Evolutionary conservation across 2,888 invertebrate genomes (phyloP).

Genomic region (Anorthoa munda): DNA sequence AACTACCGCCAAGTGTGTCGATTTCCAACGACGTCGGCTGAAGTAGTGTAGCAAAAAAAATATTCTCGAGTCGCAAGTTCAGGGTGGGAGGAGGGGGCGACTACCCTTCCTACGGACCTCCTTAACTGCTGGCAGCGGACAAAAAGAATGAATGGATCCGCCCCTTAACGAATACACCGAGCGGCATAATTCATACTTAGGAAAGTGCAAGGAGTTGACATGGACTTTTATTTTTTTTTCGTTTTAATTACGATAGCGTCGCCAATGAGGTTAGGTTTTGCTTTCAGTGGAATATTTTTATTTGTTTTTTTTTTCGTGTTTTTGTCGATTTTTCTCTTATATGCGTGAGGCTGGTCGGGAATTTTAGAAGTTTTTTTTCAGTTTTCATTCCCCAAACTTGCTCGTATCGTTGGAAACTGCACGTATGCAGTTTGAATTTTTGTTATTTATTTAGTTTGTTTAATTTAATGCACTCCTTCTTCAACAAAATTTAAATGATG

Average conservation of each 20-base stretch:
- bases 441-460: conserved; percentile 29
- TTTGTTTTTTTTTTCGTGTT: conserved; percentile 44
- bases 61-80: conserved; percentile 89
- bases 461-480: conserved; percentile 9
- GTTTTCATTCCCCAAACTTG: conserved; percentile 45
- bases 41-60: conserved; percentile 88
- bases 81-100: conserved; percentile 76
- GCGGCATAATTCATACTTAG: conserved; percentile 91
- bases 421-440: conserved; percentile 42
- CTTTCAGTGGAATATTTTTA: conserved; percentile 57
- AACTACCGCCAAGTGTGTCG: conserved; percentile 90
- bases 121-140: conserved; percentile 89
- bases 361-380: conserved; percentile 41
- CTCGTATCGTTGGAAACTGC: conserved; percentile 47
- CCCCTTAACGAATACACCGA: conserved; percentile 91
- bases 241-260: conserved; percentile 76
- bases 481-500: conserved; percentile 14
- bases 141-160: conserved; percentile 91
- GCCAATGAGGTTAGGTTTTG: conserved; percentile 71
- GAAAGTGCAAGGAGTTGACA: conserved; percentile 90
- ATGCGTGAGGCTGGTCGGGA: conserved; percentile 53
- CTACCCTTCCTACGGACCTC: conserved; percentile 84
- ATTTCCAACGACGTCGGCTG: conserved; percentile 85
- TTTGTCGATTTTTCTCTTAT: conserved; percentile 42
- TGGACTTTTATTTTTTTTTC: conserved; percentile 77